These are phyloP conservation scores for Plutella xylostella DNA, from an alignment of 2,888 invertebrate genomes.

Conservation along the genomic window DNA sequence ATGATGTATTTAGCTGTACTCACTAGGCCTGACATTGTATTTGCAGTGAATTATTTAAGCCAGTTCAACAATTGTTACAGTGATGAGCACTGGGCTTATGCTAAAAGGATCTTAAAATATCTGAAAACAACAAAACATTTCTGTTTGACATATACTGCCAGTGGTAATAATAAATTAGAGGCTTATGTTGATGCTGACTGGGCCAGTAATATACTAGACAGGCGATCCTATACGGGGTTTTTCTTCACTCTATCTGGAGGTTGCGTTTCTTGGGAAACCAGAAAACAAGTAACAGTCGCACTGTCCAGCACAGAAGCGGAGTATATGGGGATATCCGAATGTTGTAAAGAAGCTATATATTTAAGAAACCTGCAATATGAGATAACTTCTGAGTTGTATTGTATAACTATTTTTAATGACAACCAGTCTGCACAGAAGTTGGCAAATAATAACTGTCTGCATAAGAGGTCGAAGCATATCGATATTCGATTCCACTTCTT, in stretches of 20 bases:
- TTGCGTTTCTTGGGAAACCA: slow-evolving; percentile 5
- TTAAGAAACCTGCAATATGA: slow-evolving; percentile 7
- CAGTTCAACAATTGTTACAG: slow-evolving; percentile 19
- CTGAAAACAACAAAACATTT: slow-evolving; percentile 14
- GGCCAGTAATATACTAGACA: slow-evolving; percentile 5
- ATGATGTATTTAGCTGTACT: slow-evolving; percentile 19
- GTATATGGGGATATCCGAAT: slow-evolving; percentile 7
- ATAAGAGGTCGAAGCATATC: slow-evolving; percentile 1
- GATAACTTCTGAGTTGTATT: background rate
- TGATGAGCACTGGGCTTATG: slow-evolving; percentile 16
- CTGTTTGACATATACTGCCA: slow-evolving; percentile 15
- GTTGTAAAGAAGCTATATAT: slow-evolving; percentile 8
- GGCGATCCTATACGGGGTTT: slow-evolving; percentile 8
- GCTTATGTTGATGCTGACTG: slow-evolving; percentile 11
- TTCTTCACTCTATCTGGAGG: slow-evolving; percentile 4
- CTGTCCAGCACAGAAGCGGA: slow-evolving; percentile 8
- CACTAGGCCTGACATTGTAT: slow-evolving; percentile 19
- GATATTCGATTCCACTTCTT: slow-evolving; percentile 4
- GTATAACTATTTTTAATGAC: background rate
- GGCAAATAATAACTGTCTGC: background rate
- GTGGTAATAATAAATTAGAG: background rate
- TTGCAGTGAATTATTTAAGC: slow-evolving; percentile 16
- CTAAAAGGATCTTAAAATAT: slow-evolving; percentile 16
- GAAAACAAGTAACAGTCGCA: slow-evolving; percentile 4
- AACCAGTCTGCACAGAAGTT: background rate